A percentile compares a stretch with the other conserved stretches of the same genome.
phyloP scores from a whole-genome alignment of 2,797 vertebrate genomes.

The Sternotherus odoratus region DNA sequence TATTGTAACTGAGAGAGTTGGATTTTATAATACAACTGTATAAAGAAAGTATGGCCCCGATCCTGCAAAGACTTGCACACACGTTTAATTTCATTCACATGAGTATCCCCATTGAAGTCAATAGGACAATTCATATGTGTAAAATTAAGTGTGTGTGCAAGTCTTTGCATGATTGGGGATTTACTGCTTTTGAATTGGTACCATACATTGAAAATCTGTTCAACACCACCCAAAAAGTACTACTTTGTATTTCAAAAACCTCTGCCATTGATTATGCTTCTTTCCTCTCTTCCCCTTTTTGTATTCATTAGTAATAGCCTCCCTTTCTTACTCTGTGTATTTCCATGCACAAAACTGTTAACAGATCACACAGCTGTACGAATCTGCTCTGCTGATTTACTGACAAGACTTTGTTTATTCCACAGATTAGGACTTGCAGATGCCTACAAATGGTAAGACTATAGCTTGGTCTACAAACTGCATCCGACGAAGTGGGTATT shows the following conservation, averaged over 20 bases:
- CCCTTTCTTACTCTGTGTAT: background rate
- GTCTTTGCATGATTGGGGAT: background rate
- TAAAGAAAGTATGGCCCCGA: background rate
- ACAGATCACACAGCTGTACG: background rate
- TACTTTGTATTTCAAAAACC: background rate
- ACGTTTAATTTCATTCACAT: background rate
- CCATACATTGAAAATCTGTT: background rate
- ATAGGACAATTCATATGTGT: background rate
- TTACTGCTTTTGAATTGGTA: background rate
- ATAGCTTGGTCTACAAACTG: background rate
- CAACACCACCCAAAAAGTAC: background rate
- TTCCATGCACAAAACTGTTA: background rate
- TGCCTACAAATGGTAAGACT: conserved; percentile 91
- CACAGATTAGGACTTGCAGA: conserved; percentile 87
- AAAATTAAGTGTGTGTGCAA: background rate
- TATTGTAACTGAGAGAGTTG: background rate
- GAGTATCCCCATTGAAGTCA: background rate
- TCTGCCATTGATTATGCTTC: background rate
- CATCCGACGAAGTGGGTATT: no score
- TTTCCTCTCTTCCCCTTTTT: conserved; percentile 14
- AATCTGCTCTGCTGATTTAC: background rate
- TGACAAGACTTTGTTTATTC: conserved; percentile 65
- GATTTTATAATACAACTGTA: background rate
- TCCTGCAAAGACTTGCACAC: background rate
- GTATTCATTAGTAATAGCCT: background rate